Evolutionary conservation across 2,797 vertebrate species (phyloP).

Genomic region (Clangula hyemalis): DNA sequence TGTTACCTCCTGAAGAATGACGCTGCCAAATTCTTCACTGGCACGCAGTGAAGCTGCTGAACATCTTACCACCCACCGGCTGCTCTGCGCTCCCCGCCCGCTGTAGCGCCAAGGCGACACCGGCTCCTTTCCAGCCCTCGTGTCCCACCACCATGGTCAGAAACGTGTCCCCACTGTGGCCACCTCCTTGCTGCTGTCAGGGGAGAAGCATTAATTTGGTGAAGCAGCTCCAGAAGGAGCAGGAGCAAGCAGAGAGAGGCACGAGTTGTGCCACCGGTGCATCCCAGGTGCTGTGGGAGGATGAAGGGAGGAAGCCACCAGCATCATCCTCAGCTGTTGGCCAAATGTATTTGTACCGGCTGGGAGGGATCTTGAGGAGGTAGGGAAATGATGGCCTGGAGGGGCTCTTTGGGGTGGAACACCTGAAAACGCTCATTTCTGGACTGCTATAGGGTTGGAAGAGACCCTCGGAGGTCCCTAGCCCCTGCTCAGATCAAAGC

Average conservation of each 20-base stretch:
- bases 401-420: neutral
- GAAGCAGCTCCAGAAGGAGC: neutral
- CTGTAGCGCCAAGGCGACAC: too few relatives aligned
- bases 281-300: neutral
- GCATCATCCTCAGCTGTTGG: accelerated
- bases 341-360: neutral
- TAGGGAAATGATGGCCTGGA: neutral
- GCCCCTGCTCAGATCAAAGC: neutral
- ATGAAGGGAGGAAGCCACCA: neutral
- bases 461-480: neutral
- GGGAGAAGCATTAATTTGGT: neutral
- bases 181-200: neutral
- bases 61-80: accelerated
- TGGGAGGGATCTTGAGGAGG: neutral
- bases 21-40: neutral
- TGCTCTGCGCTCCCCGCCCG: neutral
- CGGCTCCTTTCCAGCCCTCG: neutral
- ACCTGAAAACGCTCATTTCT: neutral
- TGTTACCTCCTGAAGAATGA: neutral
- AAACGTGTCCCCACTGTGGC: neutral
- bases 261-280: neutral
- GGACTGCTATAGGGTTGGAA: accelerated
- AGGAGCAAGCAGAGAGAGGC: neutral
- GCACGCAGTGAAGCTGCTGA: accelerated
- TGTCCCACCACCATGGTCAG: neutral